Conservation (phyloP, 1,140 invertebrate genomes). For the Zaprionus ghesquierei region DNA sequence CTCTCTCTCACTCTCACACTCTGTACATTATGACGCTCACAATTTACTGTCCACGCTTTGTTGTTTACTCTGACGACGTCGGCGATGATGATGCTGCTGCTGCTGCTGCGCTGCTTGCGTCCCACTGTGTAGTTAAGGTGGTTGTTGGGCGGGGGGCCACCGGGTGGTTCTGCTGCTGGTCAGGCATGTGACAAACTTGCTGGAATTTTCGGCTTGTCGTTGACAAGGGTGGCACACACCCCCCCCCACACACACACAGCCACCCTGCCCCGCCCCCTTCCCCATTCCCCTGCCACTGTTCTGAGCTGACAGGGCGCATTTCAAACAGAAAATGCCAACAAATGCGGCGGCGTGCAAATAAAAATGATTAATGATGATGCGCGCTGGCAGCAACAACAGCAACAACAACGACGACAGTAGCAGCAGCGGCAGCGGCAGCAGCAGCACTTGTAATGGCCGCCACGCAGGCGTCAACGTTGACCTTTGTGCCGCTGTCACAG, state of each 20-base stretch:
- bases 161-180: slow-evolving; percentile 27
- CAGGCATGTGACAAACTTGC: slow-evolving; percentile 73
- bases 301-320: slow-evolving; percentile 54
- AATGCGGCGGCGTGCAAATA: slow-evolving; percentile 81
- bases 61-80: slow-evolving; percentile 71
- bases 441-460: slow-evolving; percentile 52
- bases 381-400: slow-evolving; percentile 52
- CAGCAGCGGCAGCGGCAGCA: slow-evolving; percentile 22
- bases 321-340: slow-evolving; percentile 72
- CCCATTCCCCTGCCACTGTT: slow-evolving; percentile 4
- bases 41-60: slow-evolving; percentile 79
- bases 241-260: not conserved
- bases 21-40: slow-evolving; percentile 74
- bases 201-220: slow-evolving; percentile 61
- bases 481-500: slow-evolving; percentile 30
- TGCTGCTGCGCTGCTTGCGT: slow-evolving; percentile 3
- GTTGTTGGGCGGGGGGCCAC: slow-evolving; percentile 9
- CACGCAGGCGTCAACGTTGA: slow-evolving; percentile 61
- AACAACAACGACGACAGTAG: slow-evolving; percentile 29
- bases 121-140: slow-evolving; percentile 32
- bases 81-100: slow-evolving; percentile 58
- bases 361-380: slow-evolving; percentile 83
- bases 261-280: not conserved
- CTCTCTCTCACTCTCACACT: slow-evolving; percentile 7
- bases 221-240: slow-evolving; percentile 65